phyloP scores from a whole-genome alignment of 2,113 vertebrate species.

The Saiga tatarica region DNA sequence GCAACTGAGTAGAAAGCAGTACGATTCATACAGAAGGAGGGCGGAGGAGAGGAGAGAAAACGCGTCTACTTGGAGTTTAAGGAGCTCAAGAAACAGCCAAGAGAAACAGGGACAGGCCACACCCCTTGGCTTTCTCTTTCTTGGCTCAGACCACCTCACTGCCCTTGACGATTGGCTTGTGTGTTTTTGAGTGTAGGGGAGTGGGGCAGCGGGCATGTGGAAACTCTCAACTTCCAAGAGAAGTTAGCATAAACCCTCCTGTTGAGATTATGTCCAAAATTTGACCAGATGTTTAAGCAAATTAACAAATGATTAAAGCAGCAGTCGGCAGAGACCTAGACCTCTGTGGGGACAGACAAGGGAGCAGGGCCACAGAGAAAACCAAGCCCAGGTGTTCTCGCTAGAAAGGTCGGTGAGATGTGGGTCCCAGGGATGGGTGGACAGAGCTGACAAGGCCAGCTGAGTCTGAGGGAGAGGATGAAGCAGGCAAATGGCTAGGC shows the following conservation, averaged over 20 bases:
- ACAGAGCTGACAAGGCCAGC: not conserved
- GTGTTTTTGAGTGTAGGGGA: not conserved
- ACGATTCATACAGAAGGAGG: not conserved
- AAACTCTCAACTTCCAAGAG: constrained; percentile 54
- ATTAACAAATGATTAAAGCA: constrained; percentile 75
- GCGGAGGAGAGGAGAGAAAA: not conserved
- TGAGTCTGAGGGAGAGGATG: not conserved
- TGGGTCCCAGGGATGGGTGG: not conserved
- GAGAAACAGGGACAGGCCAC: not conserved
- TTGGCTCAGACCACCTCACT: not conserved
- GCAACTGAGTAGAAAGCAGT: not conserved
- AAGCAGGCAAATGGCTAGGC: not conserved
- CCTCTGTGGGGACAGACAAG: not conserved
- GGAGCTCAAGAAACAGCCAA: not conserved
- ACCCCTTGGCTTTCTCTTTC: not conserved
- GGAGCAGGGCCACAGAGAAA: not conserved
- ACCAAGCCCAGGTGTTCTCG: constrained; percentile 37
- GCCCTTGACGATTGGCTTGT: not conserved
- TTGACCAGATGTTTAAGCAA: constrained; percentile 72
- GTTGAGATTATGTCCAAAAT: constrained; percentile 63
- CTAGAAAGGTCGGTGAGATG: not conserved
- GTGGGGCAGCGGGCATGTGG: constrained; percentile 25
- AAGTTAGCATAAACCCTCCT: constrained; percentile 54
- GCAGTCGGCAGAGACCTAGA: constrained; percentile 24
- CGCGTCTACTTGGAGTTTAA: not conserved